Base-by-base conservation (phyloP, 2,888 invertebrate species). In the Nephrocerus scutellatus region DNA sequence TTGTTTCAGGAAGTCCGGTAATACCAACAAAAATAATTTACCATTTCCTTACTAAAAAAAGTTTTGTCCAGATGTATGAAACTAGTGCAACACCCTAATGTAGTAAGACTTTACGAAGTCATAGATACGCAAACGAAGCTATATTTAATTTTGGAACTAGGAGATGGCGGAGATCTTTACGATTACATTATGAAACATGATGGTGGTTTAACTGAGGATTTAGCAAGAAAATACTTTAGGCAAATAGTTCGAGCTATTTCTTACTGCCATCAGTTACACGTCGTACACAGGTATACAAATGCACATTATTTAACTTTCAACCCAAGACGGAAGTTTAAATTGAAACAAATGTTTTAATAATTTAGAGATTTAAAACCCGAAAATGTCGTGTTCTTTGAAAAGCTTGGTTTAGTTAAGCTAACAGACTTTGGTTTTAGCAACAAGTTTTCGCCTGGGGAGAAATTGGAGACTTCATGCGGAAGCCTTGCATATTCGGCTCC, bases 341-440 rank as follows among this genome's bases (percentile, higher is more conserved):
- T 29, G 34, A 30, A 26, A 6, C n/a, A 8, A 8, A 6, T 28
- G 8, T 43, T 32, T 24, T 43, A 16, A 30, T 42, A 24, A 44
- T 46, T 30, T 55, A 79, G 98, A 51, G 98, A 98, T 73, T 75
- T 98, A 51, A 98, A 98, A 72, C 98, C 97, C 10, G 98, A 98
- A 71, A 98, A 99, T 74, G 97, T 98, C 43, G 95, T 99, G 33
- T 97, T 97, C 73, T 98, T 98, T 70, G 92, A 96, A 71, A 91
- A 93, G 71, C 74, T 90, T 56, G 93, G 93, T 41, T 80, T 92
- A 65, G 97, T 98, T 21, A 99, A 98, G 73, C 75, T 98, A 62
- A 98, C 98, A 45, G 98, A 99, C 72, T 98, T 98, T 73, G 98
- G 95, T 51, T 84, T 81, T 65, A 96, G 96, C 71, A 98, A 99